phyloP scores from a whole-genome alignment of 1,140 invertebrate genomes.

The Alviniconcha marisindica region DNA sequence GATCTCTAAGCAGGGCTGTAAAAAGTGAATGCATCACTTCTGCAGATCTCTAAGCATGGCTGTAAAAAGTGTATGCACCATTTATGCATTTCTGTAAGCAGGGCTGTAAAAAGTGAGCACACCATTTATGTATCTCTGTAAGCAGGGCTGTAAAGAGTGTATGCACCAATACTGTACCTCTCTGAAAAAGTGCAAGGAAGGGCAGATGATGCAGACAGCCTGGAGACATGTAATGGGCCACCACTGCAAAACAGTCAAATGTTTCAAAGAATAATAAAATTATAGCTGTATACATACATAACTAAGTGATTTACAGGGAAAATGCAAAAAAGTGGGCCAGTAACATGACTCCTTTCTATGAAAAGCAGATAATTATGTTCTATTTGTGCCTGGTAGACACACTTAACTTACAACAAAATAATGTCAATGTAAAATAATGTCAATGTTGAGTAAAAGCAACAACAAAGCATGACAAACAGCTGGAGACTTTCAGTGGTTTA shows the following conservation, averaged over 20 bases:
- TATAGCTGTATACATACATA: too few relatives aligned
- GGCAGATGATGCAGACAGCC: slow-evolving; percentile 7
- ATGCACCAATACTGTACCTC: too few relatives aligned
- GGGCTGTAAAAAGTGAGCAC: background rate
- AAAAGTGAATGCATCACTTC: background rate
- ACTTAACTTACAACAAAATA: background rate
- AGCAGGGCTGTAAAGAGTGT: background rate
- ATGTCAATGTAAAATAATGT: background rate
- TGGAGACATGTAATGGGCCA: slow-evolving; percentile 20
- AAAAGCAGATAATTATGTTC: background rate
- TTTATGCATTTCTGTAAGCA: background rate
- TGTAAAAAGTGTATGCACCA: background rate
- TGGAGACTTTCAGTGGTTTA: too few relatives aligned
- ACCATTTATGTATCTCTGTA: background rate
- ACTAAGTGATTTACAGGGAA: too few relatives aligned
- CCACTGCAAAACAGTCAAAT: slow-evolving; percentile 1
- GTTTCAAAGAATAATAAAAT: too few relatives aligned
- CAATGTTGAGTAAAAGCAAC: too few relatives aligned
- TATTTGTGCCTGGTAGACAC: background rate
- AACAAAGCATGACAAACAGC: too few relatives aligned
- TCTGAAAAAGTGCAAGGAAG: slow-evolving; percentile 20
- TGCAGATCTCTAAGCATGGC: background rate
- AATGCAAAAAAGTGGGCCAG: too few relatives aligned
- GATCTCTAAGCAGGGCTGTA: background rate
- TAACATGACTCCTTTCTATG: background rate